Base-by-base conservation (phyloP, 1,140 invertebrate species). In the Camponotus vicinus region DNA sequence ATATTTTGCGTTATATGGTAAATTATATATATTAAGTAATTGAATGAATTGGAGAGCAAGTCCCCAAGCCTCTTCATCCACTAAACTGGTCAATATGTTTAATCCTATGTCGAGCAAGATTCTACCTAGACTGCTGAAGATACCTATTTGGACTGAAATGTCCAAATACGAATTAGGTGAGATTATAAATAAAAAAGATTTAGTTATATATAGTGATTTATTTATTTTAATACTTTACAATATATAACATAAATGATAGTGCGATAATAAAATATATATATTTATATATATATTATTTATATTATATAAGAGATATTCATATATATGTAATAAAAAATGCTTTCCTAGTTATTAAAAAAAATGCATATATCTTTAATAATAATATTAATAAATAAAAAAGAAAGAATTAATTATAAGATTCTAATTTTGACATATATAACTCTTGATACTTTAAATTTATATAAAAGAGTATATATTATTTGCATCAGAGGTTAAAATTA, bases 21-120 rank as follows among this genome's bases (percentile, higher is more conserved):
- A 75, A 6, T 91, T 15, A 9, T 86, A 40, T 42, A 87, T 87
- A 37, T 89, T 5, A n/a, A 93, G 34, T 27, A 40, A 70, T 71
- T 90, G 88, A 11, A 93, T 71, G 18, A 94, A 70, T 11, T 77
- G 32, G 70, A 92, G 69, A 9, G 93, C 93, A 79, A 92, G 49
- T 9, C 92, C 52, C 92, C 92, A 93, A 1, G 88, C 52, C 15
- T 89, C 86, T 3, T 63, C 75, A 15, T 92, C 86, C 55, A 86
- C 76, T 89, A 94, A 89, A 85, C 66, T 69, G 15, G 71, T 86
- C 84, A 93, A 82, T 49, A 91, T 86, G 27, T 42, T 27, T 55
- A 91, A 79, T 27, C 87, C 83, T 34, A 92, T 61, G 3, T 91
- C 76, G 37, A 87, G 75, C 11, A 92, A 79, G 32, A 91, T 85